Evolutionary conservation across 2,888 invertebrate genomes (phyloP).

Genomic region (Mechanitis mazaeus): DNA sequence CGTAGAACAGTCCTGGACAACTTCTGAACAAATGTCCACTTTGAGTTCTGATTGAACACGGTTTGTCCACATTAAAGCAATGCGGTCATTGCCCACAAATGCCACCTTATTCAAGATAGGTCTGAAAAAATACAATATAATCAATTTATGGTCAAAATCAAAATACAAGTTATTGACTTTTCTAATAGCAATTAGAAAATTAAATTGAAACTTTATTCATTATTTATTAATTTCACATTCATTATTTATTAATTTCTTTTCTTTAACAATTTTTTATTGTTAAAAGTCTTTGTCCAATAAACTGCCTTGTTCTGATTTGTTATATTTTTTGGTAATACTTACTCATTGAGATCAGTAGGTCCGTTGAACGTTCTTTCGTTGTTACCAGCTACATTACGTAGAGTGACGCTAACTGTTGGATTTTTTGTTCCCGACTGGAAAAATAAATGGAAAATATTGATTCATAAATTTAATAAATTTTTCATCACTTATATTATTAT

Average conservation of each 20-base stretch:
- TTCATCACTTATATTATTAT: too few species aligned
- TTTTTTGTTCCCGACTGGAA: conserved; percentile 68
- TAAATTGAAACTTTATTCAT: too few species aligned
- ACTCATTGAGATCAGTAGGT: conserved; percentile 53
- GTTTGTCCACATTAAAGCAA: conserved; percentile 92
- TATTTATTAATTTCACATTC: too few species aligned
- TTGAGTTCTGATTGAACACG: conserved; percentile 85
- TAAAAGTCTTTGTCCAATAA: too few species aligned
- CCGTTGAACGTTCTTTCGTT: conserved; percentile 38
- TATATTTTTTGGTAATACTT: conserved; percentile 33
- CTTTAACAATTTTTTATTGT: too few species aligned
- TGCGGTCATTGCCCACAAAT: conserved; percentile 83
- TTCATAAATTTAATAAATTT: too few species aligned
- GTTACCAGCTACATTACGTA: conserved; percentile 44
- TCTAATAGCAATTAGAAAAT: too few species aligned
- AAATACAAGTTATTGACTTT: too few species aligned
- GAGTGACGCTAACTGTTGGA: conserved; percentile 59
- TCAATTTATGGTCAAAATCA: too few species aligned
- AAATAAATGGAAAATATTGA: not conserved
- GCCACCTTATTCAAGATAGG: conserved; percentile 82
- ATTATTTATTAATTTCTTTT: too few species aligned
- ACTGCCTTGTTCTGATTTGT: too few species aligned
- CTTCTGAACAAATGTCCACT: conserved; percentile 77
- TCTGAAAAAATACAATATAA: conserved; percentile 42
- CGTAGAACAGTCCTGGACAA: conserved; percentile 43